Percentiles rank a stretch among this genome's conserved stretches.
Evolutionary conservation across 92 coral and sea anemone genomes (phyloP).

Genomic region (Siderastrea siderea): DNA sequence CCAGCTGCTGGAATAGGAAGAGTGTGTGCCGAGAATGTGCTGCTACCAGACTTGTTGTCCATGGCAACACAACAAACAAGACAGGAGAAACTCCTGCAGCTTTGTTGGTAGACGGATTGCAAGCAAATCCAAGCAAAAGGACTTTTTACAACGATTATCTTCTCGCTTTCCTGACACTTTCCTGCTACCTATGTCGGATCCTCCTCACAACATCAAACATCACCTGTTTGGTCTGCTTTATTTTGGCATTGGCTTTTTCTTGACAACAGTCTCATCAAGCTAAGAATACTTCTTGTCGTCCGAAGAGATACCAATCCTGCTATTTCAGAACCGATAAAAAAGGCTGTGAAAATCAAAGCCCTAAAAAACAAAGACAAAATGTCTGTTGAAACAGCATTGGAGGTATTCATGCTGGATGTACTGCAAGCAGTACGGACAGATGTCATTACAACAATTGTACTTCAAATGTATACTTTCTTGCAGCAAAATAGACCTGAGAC

Average conservation of each 20-base stretch:
- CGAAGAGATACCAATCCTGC: conserved; percentile 69
- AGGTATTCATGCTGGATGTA: conserved; percentile 50
- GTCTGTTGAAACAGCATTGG: conserved; percentile 74
- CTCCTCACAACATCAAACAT: conserved; percentile 70
- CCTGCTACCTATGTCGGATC: conserved; percentile 66
- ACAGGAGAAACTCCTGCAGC: conserved; percentile 53
- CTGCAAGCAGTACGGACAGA: too few species aligned
- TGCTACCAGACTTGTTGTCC: conserved; percentile 60
- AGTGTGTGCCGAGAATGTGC: conserved; percentile 50
- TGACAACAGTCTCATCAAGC: conserved; percentile 39
- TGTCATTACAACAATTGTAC: too few species aligned
- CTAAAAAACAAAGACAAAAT: conserved; percentile 72
- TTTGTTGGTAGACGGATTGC: conserved; percentile 65
- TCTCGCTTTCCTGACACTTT: conserved; percentile 41
- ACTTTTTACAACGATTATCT: conserved; percentile 45
- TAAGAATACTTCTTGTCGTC: conserved; percentile 69
- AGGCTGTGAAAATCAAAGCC: conserved; percentile 60
- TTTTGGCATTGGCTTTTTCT: conserved; percentile 72
- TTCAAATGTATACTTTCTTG: too few species aligned
- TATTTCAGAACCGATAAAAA: conserved; percentile 58
- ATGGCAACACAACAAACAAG: conserved; percentile 36
- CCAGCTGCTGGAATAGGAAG: conserved; percentile 49
- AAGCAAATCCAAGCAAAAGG: conserved; percentile 60
- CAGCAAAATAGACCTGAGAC: too few species aligned
- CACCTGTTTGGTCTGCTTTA: conserved; percentile 59